A percentile compares a stretch with the other conserved stretches of the same genome.
Evolutionary conservation across 1,140 invertebrate genomes (phyloP).

Genomic region (Tetramorium simillimum): DNA sequence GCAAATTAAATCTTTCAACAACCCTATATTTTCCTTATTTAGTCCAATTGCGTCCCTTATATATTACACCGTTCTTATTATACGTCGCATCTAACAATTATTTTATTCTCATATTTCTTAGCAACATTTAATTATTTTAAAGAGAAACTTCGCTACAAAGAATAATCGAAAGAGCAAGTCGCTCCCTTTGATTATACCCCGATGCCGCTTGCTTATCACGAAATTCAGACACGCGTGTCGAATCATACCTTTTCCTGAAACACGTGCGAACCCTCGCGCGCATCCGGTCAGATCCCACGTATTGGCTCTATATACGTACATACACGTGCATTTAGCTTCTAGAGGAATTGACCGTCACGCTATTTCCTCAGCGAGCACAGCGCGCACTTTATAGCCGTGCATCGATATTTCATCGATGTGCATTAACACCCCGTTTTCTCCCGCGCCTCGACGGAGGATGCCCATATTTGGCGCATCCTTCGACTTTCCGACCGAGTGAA

Average conservation of each 20-base stretch:
- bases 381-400: conserved; percentile 62
- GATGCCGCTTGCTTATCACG: conserved; percentile 46
- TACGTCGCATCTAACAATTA: not conserved
- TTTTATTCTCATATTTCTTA: not conserved
- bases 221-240: conserved; percentile 55
- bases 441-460: conserved; percentile 12
- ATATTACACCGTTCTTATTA: not conserved
- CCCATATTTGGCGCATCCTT: conserved; percentile 3
- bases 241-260: conserved; percentile 45
- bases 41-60: not conserved
- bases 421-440: conserved; percentile 57
- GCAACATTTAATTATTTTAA: conserved; percentile 1
- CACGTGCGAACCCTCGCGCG: conserved; percentile 6
- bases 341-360: conserved; percentile 28
- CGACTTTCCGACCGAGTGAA: conserved; percentile 31
- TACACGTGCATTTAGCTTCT: conserved; percentile 14
- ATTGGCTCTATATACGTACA: conserved; percentile 16
- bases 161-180: conserved; percentile 36
- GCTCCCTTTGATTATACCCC: conserved; percentile 34
- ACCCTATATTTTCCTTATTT: not conserved
- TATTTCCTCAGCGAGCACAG: conserved; percentile 41
- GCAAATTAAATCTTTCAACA: not conserved
- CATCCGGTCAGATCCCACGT: conserved; percentile 44
- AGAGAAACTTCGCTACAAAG: not conserved
- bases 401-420: conserved; percentile 66